Base-by-base conservation (phyloP, 2,888 invertebrate species). In the Zele albiditarsus region DNA sequence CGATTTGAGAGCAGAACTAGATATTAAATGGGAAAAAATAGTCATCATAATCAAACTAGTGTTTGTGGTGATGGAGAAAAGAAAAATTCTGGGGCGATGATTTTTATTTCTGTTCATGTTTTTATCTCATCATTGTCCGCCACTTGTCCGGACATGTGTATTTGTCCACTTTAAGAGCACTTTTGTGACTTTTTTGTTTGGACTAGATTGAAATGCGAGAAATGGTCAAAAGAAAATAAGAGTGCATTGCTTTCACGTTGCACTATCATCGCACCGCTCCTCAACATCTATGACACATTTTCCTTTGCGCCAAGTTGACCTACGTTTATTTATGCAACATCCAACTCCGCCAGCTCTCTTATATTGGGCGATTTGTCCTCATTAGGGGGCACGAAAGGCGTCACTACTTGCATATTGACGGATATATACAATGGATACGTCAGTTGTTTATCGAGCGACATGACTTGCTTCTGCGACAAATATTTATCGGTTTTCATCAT, bases 371-470 rank as follows among this genome's bases (percentile, higher is more conserved):
- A 79, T 73, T 86, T 86, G 69, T 87, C 83, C 38, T 84, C 81
- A 69, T 83, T 84, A 57, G 83, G 81, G 42, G 84, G 81, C 16
- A 79, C 80, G 69, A 90, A 90, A 3, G 93, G 92, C 57, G 92
- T 91, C 0, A 92, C 92, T 73, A 93, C 92, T 83, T 94, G 90
- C 85, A 94, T 90, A 84, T 94, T 94, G 42, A 94, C 93, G 14
- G 94, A 94, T 84, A 95, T 91, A 73, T 93, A 90, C 70, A 95
- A 84, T 0, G 95, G 95, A 89, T 93, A 94, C 62, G 91, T 91
- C 70, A 93, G 85, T 77, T 92, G 91, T 27, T 91, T 90, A 73
- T 93, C 93, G 77, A 94, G 89, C 4, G 89, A 88, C 83, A 92
- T 86, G 25, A 91, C 86, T 79, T 90, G 87, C 79, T 88, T 88